Conservation (phyloP, 2,888 invertebrate species). For the Alitta virens region DNA sequence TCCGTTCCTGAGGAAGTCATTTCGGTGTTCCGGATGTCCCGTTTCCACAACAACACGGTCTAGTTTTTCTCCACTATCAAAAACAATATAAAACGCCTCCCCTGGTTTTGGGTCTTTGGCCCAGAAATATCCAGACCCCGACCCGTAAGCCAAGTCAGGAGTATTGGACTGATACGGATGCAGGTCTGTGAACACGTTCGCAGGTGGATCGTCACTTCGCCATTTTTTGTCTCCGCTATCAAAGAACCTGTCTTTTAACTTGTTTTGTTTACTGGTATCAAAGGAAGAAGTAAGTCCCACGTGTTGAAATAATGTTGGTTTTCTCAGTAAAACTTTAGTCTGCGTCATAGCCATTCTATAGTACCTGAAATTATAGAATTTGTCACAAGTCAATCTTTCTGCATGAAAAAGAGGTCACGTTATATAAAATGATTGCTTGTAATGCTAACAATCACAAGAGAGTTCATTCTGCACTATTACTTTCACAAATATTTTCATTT, state of each 20-base stretch:
- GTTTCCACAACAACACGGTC: constrained; percentile 19
- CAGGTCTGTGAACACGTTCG: constrained; percentile 50
- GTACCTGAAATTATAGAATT: constrained; percentile 9
- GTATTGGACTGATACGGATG: constrained; percentile 40
- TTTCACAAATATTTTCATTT: too few species aligned
- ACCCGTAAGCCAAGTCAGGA: constrained; percentile 46
- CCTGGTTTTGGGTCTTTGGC: constrained; percentile 15
- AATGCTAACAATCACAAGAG: too few species aligned
- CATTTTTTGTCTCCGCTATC: constrained; percentile 22
- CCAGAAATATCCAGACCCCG: constrained; percentile 27
- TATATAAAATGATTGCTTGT: too few species aligned
- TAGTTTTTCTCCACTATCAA: constrained; percentile 14
- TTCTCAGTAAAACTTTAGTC: constrained; percentile 21
- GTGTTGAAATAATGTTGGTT: constrained; percentile 33
- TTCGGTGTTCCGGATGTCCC: constrained; percentile 5
- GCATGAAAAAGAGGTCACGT: too few species aligned
- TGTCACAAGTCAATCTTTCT: too few species aligned
- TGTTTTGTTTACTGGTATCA: constrained; percentile 46
- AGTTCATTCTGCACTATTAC: too few species aligned
- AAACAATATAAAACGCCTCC: constrained; percentile 18
- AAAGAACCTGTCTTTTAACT: constrained; percentile 47
- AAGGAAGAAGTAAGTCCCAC: constrained; percentile 48
- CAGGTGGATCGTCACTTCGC: constrained; percentile 48
- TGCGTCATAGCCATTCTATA: constrained; percentile 27
- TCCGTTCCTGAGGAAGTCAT: constrained; percentile 17